Evolutionary conservation across 53 echinoderm and acorn worm genomes (phyloP).

Genomic region (Stichopus horrens): DNA sequence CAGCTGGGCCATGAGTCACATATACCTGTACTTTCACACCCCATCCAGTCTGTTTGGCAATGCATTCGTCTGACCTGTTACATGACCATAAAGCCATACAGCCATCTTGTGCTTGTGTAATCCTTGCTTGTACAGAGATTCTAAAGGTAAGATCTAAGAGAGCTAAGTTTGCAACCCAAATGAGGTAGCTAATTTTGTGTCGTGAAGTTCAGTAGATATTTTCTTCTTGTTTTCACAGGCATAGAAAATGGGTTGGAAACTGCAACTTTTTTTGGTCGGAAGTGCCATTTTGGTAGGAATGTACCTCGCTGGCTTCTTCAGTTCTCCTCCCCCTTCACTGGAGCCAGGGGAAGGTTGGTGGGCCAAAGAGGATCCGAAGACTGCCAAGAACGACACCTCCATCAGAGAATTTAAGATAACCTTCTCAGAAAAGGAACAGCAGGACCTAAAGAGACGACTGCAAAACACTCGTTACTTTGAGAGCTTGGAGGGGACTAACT

Average conservation of each 20-base stretch:
- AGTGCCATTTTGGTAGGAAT: constrained; percentile 26
- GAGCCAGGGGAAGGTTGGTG: constrained; percentile 78
- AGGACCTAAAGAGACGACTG: constrained; percentile 55
- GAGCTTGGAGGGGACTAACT: constrained; percentile 65
- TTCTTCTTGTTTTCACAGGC: neutral
- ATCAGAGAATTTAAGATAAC: constrained; percentile 52
- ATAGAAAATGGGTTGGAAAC: constrained; percentile 29
- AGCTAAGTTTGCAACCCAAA: no score
- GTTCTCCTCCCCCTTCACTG: constrained; percentile 48
- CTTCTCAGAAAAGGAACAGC: constrained; percentile 41
- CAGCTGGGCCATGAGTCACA: no score
- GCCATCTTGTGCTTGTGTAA: no score
- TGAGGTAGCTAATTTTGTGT: no score
- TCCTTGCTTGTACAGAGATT: neutral
- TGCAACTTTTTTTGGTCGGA: constrained; percentile 19
- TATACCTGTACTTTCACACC: no score
- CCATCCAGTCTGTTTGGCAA: no score
- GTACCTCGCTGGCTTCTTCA: constrained; percentile 57
- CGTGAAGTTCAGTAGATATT: neutral
- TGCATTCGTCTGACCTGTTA: neutral
- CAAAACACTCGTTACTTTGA: constrained; percentile 58
- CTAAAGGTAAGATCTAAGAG: no score
- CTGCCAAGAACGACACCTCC: constrained; percentile 52
- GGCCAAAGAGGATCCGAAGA: constrained; percentile 60
- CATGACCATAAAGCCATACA: neutral